Evolutionary conservation across 2,797 vertebrate species (phyloP).

Genomic region (Graptemys geographica): DNA sequence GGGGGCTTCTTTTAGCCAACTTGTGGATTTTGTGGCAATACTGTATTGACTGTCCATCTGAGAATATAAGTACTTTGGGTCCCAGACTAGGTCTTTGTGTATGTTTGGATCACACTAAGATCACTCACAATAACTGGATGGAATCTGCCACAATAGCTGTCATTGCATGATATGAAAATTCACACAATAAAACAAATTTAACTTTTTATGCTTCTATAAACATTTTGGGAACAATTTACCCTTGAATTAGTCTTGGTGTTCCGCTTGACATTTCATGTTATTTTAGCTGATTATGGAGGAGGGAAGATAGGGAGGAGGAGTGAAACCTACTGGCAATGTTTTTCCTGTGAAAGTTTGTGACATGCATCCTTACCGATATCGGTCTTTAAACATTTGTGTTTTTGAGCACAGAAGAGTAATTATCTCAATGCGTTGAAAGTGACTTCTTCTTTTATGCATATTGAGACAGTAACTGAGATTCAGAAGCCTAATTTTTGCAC

Average conservation of each 20-base stretch:
- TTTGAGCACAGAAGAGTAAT: slow-evolving; percentile 2
- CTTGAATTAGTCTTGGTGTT: slow-evolving; percentile 46
- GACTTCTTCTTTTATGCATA: background rate
- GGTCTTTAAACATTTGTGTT: background rate
- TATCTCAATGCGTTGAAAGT: background rate
- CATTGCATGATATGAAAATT: background rate
- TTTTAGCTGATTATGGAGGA: slow-evolving; percentile 55
- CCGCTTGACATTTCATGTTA: slow-evolving; percentile 42
- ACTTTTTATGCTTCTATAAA: slow-evolving; percentile 4
- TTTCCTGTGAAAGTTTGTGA: background rate
- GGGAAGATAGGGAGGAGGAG: slow-evolving; percentile 25
- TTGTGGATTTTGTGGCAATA: background rate
- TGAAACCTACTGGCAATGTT: slow-evolving; percentile 59
- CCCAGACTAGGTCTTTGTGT: background rate
- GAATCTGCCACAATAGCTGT: background rate
- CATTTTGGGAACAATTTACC: slow-evolving; percentile 46
- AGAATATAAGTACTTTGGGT: background rate
- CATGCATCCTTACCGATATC: slow-evolving; percentile 12
- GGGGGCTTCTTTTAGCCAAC: background rate
- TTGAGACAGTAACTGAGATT: background rate
- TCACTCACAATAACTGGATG: background rate
- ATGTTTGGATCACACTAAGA: background rate
- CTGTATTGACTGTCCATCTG: background rate
- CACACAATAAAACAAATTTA: background rate
- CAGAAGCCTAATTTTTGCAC: background rate